Percentiles rank a stretch among this genome's conserved stretches.
phyloP scores from a whole-genome alignment of 2,797 vertebrate genomes.

The Delichon dasypus region DNA sequence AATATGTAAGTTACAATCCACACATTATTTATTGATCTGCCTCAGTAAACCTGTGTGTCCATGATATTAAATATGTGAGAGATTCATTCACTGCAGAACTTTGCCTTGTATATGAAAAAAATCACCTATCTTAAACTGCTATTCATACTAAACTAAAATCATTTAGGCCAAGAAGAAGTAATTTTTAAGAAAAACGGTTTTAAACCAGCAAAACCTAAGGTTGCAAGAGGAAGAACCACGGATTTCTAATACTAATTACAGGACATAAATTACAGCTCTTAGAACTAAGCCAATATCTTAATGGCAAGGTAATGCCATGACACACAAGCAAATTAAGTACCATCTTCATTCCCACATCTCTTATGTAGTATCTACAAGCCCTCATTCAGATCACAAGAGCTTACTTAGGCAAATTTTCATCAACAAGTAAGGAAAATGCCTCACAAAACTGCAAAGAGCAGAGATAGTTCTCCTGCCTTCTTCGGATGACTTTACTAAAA shows the following conservation, averaged over 20 bases:
- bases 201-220: neutral
- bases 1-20: neutral
- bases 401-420: neutral
- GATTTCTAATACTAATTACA: neutral
- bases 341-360: neutral
- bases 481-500: neutral
- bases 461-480: neutral
- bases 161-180: neutral
- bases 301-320: neutral
- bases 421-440: neutral
- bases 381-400: neutral
- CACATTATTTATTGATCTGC: neutral
- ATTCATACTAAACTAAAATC: neutral
- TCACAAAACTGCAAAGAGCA: neutral
- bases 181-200: neutral
- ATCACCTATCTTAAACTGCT: neutral
- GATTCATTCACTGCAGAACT: neutral
- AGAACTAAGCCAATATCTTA: neutral
- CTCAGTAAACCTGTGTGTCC: neutral
- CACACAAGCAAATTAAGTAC: neutral
- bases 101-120: too few species aligned
- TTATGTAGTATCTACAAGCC: neutral
- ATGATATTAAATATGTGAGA: neutral
- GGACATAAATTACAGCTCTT: neutral
- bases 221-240: neutral